These are phyloP conservation scores for Sepiola atlantica DNA, from an alignment of 2,888 invertebrate species.

Conservation along the genomic window DNA sequence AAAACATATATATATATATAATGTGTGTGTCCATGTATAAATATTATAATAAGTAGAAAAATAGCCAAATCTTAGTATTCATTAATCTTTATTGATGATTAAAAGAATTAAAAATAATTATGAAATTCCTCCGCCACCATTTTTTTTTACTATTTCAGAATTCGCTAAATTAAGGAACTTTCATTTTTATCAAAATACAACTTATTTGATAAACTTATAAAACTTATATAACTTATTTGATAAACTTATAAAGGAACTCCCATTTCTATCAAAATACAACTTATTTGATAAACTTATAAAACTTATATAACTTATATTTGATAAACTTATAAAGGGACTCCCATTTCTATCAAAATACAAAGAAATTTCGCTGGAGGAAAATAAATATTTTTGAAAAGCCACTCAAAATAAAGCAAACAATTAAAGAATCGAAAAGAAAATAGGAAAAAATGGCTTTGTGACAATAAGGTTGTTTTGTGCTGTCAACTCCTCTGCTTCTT, in stretches of 20 bases:
- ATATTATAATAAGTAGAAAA: not conserved
- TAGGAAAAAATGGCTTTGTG: not conserved
- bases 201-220: no score
- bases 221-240: no score
- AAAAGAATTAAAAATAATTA: not conserved
- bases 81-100: not conserved
- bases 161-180: not conserved
- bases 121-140: not conserved
- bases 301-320: no score
- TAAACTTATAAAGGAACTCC: no score
- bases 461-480: conserved; percentile 6
- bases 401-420: not conserved
- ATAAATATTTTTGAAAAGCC: not conserved
- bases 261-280: no score
- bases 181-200: no score
- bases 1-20: no score
- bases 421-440: not conserved
- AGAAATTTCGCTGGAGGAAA: not conserved
- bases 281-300: no score
- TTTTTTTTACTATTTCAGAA: not conserved
- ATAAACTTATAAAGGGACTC: no score
- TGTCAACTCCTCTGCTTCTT: not conserved
- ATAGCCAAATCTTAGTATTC: not conserved
- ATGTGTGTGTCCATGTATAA: no score
- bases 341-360: not conserved